These are phyloP conservation scores for Acanthoscelides obtectus DNA, from an alignment of 2,888 invertebrate genomes.

Conservation along the genomic window DNA sequence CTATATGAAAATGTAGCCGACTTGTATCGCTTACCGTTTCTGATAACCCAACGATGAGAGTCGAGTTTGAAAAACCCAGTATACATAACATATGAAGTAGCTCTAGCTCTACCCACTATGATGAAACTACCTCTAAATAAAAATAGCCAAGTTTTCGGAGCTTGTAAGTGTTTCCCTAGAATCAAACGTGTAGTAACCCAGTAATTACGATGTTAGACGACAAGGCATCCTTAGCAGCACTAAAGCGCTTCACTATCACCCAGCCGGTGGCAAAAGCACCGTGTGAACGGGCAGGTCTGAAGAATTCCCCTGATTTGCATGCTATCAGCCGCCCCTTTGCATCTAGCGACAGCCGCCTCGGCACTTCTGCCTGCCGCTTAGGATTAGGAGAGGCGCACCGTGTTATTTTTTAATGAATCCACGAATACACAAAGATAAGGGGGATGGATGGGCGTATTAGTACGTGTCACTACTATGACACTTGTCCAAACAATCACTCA, in stretches of 20 bases:
- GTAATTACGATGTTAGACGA: constrained; percentile 34
- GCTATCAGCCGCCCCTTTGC: constrained; percentile 31
- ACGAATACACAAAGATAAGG: neutral
- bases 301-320: constrained; percentile 41
- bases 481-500: neutral
- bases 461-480: neutral
- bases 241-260: neutral
- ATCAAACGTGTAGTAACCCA: neutral
- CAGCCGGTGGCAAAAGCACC: constrained; percentile 32
- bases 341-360: constrained; percentile 1
- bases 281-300: constrained; percentile 38
- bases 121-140: too few species aligned
- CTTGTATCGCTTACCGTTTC: too few species aligned
- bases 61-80: too few species aligned
- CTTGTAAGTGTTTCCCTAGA: too few species aligned
- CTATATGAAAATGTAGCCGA: too few species aligned
- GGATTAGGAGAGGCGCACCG: neutral
- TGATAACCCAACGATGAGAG: too few species aligned
- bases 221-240: constrained; percentile 16
- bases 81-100: too few species aligned
- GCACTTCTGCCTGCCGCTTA: neutral
- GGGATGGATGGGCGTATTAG: neutral
- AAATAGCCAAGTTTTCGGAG: too few species aligned
- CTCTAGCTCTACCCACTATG: too few species aligned
- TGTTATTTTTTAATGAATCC: neutral